phyloP scores from a whole-genome alignment of 2,797 vertebrate genomes.

The Gallinago stenura region DNA sequence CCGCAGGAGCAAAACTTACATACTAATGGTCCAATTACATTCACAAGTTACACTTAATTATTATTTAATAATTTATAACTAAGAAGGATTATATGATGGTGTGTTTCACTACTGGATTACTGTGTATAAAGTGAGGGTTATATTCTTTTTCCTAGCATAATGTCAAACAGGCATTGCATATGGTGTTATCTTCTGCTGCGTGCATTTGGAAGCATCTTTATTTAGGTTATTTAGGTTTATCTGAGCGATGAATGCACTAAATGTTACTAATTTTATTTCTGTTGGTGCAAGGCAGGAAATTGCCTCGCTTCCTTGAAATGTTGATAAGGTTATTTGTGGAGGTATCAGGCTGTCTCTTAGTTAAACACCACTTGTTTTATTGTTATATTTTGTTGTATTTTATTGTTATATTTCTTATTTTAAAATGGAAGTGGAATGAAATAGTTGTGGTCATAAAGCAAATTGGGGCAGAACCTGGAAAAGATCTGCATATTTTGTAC shows the following conservation, averaged over 20 bases:
- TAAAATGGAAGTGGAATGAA: not conserved
- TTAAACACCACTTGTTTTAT: not conserved
- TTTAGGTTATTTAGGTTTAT: not conserved
- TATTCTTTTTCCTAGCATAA: not conserved
- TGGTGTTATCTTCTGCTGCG: not conserved
- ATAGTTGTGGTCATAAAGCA: not conserved
- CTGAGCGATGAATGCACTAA: not conserved
- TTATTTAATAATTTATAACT: conserved; percentile 41
- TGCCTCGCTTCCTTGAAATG: not conserved
- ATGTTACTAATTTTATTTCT: not conserved
- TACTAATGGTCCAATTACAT: not conserved
- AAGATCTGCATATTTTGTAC: not conserved
- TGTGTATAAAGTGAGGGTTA: not conserved
- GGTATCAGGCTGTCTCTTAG: not conserved
- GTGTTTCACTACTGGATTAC: not conserved
- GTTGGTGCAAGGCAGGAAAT: not conserved
- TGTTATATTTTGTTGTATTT: too few relatives aligned
- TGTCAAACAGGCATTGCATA: not conserved
- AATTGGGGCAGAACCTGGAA: not conserved
- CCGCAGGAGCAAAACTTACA: not conserved
- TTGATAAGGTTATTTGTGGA: not conserved
- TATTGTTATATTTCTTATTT: not conserved
- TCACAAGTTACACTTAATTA: not conserved
- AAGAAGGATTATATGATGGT: not conserved
- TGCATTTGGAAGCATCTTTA: not conserved